Evolutionary conservation across 2,113 vertebrate genomes (phyloP), one percentile per base, ranked within the genome.

Genomic region (Perca schrenkii): DNA sequence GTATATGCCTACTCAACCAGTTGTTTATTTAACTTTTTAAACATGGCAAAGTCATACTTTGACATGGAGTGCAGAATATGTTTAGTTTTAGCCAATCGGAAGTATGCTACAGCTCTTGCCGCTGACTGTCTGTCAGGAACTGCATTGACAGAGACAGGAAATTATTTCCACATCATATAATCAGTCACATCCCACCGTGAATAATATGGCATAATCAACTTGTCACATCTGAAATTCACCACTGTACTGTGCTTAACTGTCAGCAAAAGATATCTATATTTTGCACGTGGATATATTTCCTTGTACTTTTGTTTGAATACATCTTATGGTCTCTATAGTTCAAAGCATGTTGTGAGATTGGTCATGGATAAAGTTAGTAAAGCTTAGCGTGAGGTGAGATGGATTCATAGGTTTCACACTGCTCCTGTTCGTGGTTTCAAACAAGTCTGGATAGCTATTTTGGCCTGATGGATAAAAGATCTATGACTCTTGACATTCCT

Each of bases 1-100:
- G 81, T 87, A 83, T 79, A 43, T 74, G 74, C 31, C 63, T 28
- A 11, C 65, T 86, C 86, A 65, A 65, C 58, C 10, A 16, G 64
- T 7, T 84, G 79, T 92, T 89, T 93, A 89, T 93, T 92, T 90
- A 79, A 90, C 62, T 68, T 65, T 77, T 84, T 50, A 60, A 60
- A 36, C 43, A 86, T 84, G 72, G 78, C 43, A 74, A 61, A 83
- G 60, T 82, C 78, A 65, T 67, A 81, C 72, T 76, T 82, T 76
- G 68, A 61, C 84, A 52, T 57, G 36, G 46, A 77, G 65, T 8
- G 31, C 67, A 68, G 77, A 73, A 64, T 56, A 31, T 79, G 66
- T 83, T 86, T 43, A n/a, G 62, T 73, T 77, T 68, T 60, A 58
- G 43, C 60, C 70, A 58, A 72, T 79, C 58, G 74, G 60, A 83